phyloP scores from a whole-genome alignment of 2,113 vertebrate genomes.

The Rhinolophus ferrumequinum region DNA sequence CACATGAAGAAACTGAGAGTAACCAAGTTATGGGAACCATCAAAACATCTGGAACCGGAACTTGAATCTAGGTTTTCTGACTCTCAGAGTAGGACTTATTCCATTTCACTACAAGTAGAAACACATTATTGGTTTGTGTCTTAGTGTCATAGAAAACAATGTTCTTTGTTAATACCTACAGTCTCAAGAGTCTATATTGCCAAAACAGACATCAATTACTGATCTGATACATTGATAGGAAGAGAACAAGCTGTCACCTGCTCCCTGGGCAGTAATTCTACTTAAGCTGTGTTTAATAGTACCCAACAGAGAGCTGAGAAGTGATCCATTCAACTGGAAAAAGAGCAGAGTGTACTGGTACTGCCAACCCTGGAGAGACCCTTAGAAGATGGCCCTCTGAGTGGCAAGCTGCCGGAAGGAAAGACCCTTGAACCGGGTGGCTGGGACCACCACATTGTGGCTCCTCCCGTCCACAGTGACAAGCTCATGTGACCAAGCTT shows the following conservation, averaged over 20 bases:
- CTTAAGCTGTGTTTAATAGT: neutral
- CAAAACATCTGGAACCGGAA: neutral
- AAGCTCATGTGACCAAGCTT: neutral
- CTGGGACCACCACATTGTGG: neutral
- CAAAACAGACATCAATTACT: neutral
- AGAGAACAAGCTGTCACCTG: neutral
- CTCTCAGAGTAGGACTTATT: neutral
- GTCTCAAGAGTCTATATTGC: neutral
- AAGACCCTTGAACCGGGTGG: neutral
- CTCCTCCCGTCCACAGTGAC: neutral
- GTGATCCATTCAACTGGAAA: neutral
- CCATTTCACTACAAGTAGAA: neutral
- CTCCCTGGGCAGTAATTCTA: neutral
- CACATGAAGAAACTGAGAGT: neutral
- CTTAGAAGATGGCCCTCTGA: neutral
- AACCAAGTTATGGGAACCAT: neutral
- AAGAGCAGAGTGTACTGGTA: neutral
- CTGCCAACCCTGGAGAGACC: neutral
- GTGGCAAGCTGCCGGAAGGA: neutral
- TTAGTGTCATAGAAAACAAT: neutral
- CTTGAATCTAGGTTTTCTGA: neutral
- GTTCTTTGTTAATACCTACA: neutral
- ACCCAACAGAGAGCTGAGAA: neutral
- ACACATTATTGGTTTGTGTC: neutral
- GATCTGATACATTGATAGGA: neutral